These are phyloP conservation scores for Poeciliopsis turneri DNA, from an alignment of 2,797 vertebrate species.

Conservation along the genomic window DNA sequence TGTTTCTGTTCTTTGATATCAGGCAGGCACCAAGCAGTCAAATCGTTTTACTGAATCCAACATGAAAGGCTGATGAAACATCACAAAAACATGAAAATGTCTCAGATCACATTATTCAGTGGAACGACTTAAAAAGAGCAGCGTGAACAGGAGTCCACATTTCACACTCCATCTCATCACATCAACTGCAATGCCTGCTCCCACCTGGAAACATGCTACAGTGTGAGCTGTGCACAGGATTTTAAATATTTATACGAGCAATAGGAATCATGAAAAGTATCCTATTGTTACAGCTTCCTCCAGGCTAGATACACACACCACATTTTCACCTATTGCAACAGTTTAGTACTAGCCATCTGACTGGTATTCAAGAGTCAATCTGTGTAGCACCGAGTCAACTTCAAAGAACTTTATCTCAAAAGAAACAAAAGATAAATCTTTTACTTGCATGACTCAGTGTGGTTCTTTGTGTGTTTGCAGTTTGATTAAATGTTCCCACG, in stretches of 20 bases:
- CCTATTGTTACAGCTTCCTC: constrained; percentile 29
- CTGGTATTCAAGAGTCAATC: background rate
- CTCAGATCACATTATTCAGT: constrained; percentile 36
- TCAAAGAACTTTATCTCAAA: background rate
- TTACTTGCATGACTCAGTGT: background rate
- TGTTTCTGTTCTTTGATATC: constrained; percentile 52
- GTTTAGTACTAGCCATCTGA: background rate
- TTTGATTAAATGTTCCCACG: background rate
- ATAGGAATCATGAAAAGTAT: constrained; percentile 43
- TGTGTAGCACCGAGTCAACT: background rate
- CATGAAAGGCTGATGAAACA: constrained; percentile 62
- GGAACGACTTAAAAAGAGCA: constrained; percentile 20
- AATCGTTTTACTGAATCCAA: constrained; percentile 43
- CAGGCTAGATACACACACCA: constrained; percentile 9
- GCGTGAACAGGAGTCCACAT: constrained; percentile 24
- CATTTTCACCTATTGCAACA: background rate
- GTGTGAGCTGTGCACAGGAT: constrained; percentile 25
- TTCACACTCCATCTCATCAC: constrained; percentile 40
- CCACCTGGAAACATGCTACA: constrained; percentile 29
- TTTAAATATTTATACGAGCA: constrained; percentile 48
- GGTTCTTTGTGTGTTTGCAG: background rate
- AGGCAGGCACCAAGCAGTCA: constrained; percentile 40
- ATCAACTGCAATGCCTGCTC: constrained; percentile 37
- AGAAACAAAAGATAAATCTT: constrained; percentile 4
- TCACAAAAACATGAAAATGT: constrained; percentile 33